Evolutionary conservation across 1,140 invertebrate genomes (phyloP).

Genomic region (Frieseomelitta varia): DNA sequence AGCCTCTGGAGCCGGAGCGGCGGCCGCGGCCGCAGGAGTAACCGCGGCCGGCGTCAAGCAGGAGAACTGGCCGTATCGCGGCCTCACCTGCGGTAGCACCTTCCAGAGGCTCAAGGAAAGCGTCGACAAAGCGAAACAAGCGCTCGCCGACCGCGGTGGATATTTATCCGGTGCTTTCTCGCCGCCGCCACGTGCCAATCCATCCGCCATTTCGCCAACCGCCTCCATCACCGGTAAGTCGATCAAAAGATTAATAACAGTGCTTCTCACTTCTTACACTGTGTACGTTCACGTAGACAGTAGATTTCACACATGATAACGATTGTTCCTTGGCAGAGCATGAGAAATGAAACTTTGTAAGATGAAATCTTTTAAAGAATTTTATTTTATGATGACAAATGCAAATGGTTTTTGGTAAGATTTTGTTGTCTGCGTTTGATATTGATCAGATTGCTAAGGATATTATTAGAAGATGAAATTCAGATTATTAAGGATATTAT

Average conservation of each 20-base stretch:
- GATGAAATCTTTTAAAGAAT: not conserved
- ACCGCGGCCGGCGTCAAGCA: constrained; percentile 80
- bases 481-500: not conserved
- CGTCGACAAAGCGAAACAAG: constrained; percentile 94
- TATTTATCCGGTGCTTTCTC: constrained; percentile 81
- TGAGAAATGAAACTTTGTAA: not conserved
- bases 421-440: not conserved
- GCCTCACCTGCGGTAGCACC: constrained; percentile 83
- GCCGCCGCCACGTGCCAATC: constrained; percentile 78
- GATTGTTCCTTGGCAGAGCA: not conserved
- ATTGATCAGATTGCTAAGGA: no score
- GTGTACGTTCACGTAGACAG: not conserved
- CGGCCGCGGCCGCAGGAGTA: constrained; percentile 77
- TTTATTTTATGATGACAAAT: not conserved
- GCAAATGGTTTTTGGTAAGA: not conserved
- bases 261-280: not conserved
- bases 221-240: constrained; percentile 79
- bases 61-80: constrained; percentile 82
- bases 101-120: constrained; percentile 94
- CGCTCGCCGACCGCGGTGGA: constrained; percentile 83
- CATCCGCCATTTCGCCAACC: constrained; percentile 78
- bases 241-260: not conserved
- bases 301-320: not conserved
- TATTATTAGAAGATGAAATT: no score
- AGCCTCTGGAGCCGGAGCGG: constrained; percentile 76